Evolutionary conservation across 2,113 vertebrate genomes (phyloP), one percentile per base, ranked within the genome.

Genomic region (Crotalus helleri): DNA sequence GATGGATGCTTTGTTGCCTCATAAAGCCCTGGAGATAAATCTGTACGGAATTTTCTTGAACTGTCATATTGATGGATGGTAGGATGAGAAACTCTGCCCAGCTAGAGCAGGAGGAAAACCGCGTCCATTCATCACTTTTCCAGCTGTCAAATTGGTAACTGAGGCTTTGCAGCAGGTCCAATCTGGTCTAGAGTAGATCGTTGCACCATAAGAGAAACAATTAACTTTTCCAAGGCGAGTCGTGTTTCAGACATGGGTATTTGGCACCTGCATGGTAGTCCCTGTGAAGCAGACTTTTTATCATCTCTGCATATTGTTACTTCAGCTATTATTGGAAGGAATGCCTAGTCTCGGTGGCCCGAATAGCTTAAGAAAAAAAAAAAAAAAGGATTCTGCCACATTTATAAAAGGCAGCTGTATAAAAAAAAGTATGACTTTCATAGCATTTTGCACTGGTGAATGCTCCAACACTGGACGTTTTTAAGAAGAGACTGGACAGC

Each of bases 11-110:
- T 90, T 93, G 93, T 94, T 95, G 95, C 92, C 95, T 93, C 95
- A 92, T 95, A 95, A 90, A 93, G 94, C 95, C 94, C 94, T 95
- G 94, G 90, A 97, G 96, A 97, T 97, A 98, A 96, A 97, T 97
- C 95, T 94, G 92, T 92, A 6, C 58, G 86, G 96, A 93, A 94
- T 97, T 97, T 97, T 96, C 95, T 97, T 92, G 87, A 94, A 95
- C 94, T 97, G 97, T 97, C 97, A 96, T 86, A 7, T 92, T 98
- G 98, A 98, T 98, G 96, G 97, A 98, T 98, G 96, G 94, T 0
- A 44, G 94, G 93, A 95, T 85, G 51, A 94, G 44, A 91, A 93
- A 96, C 93, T 95, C 95, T 96, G 93, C 95, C 97, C 96, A 97
- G 95, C 95, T 93, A 95, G 92, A 97, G 90, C 94, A 94, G 96